A percentile compares a stretch with the other conserved stretches of the same genome.
phyloP scores from a whole-genome alignment of 2,113 vertebrate genomes.

The Neolamprologus fasciatus region DNA sequence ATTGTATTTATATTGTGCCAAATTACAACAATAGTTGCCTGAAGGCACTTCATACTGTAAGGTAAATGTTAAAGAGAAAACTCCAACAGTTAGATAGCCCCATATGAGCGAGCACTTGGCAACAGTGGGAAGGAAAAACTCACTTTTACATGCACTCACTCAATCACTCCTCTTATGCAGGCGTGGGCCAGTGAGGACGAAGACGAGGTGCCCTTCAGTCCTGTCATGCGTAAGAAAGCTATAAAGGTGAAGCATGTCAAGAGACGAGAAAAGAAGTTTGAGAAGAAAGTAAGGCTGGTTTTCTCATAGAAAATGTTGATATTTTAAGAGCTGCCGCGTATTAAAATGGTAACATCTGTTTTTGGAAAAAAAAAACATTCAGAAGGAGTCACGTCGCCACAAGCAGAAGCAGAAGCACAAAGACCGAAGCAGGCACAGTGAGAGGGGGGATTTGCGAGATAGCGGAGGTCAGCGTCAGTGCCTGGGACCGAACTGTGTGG shows the following conservation, averaged over 20 bases:
- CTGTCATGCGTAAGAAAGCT: slow-evolving; percentile 82
- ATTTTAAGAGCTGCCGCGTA: neutral
- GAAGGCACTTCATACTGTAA: neutral
- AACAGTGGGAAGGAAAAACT: neutral
- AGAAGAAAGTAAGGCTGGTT: slow-evolving; percentile 76
- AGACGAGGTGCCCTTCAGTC: slow-evolving; percentile 78
- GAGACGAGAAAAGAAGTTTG: slow-evolving; percentile 87
- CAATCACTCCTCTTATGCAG: slow-evolving; percentile 45
- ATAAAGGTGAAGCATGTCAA: slow-evolving; percentile 94
- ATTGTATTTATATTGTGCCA: neutral
- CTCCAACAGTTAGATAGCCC: neutral
- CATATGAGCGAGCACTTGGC: neutral
- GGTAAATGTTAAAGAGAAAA: neutral
- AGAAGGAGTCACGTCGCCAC: slow-evolving; percentile 91
- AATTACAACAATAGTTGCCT: neutral
- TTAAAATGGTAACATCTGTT: neutral
- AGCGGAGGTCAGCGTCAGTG: slow-evolving; percentile 77
- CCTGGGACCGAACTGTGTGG: slow-evolving; percentile 84
- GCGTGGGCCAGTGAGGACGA: slow-evolving; percentile 84
- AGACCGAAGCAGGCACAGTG: slow-evolving; percentile 78
- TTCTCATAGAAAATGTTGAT: neutral
- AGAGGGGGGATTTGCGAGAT: slow-evolving; percentile 75
- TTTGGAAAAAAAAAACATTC: accelerated
- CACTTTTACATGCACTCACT: neutral
- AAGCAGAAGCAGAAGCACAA: slow-evolving; percentile 89